Base-by-base conservation (phyloP, 2,797 vertebrate species). In the Silurus lanzhouensis region DNA sequence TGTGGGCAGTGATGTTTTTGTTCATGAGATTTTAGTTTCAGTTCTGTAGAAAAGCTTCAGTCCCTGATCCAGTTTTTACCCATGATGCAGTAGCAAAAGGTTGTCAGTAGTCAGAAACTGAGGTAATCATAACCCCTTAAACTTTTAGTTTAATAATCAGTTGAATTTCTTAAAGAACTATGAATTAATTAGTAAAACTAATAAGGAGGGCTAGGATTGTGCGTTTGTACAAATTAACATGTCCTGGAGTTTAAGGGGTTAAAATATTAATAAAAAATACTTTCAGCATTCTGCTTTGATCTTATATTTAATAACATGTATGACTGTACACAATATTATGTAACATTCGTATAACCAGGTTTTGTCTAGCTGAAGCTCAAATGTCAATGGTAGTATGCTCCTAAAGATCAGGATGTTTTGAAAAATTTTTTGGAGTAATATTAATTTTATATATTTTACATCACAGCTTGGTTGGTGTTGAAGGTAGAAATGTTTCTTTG, bases 11-110 rank as follows among this genome's bases (percentile, higher is more conserved):
- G n/a, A 66, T 25, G 38, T 14, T 67, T 67, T 66, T 68, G 94
- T 38, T 60, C 19, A 8, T 38, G 55, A 77, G 75, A 38, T 38
- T 22, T 77, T 25, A 60, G 75, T 93, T 93, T 94, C 92, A 93
- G 92, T 90, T 27, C 58, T 92, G 90, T 90, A 90, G 86, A 90
- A 7, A 93, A 92, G 91, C 90, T 19, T 91, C 89, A 95, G 94
- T 94, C 95, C 91, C 91, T 93, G 91, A 94, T 95, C 82, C 55
- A 81, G 60, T 38, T 75, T 75, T 46, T n/a, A 44, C 9, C 20
- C 20, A 64, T 46, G 17, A 64, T 80, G 38, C 22, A 48, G 22
- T 48, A 80, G 60, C 38, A 64, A 20, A 64, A 13, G 63, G 38
- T 48, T 80, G 38, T 46, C 13, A 79, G 20, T 63, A 79, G 60